These are phyloP conservation scores for Ptychadena robeensis DNA, from an alignment of 2,797 vertebrate species.

Conservation along the genomic window DNA sequence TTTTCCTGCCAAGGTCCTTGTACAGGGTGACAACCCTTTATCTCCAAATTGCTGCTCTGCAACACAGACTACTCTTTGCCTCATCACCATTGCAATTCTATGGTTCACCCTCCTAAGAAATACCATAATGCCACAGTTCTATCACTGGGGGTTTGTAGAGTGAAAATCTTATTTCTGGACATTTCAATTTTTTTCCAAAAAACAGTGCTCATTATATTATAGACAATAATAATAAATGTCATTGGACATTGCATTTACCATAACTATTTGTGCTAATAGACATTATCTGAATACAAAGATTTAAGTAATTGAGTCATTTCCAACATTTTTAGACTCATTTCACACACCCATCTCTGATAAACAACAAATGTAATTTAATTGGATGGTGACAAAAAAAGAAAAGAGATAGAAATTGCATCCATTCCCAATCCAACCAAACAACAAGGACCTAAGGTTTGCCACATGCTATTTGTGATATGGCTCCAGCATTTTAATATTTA, in stretches of 20 bases:
- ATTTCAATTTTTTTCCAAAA: too few species aligned
- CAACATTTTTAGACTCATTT: neutral
- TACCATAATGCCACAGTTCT: too few species aligned
- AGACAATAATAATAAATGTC: too few species aligned
- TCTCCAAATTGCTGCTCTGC: too few species aligned
- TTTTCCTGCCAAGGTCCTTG: too few species aligned
- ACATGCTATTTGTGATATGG: slow-evolving; percentile 4
- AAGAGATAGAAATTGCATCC: neutral
- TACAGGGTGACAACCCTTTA: too few species aligned
- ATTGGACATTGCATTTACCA: neutral
- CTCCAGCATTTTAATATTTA: slow-evolving; percentile 78
- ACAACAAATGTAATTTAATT: neutral
- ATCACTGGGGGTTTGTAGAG: too few species aligned
- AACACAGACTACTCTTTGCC: too few species aligned
- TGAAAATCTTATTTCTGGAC: too few species aligned
- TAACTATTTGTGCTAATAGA: neutral
- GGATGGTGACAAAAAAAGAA: neutral
- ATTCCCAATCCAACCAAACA: neutral
- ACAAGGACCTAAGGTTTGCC: neutral
- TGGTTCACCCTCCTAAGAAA: too few species aligned
- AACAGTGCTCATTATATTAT: too few species aligned
- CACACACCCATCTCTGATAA: neutral
- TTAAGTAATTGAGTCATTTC: neutral
- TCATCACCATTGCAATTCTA: too few species aligned
- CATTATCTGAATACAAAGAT: neutral